Evolutionary conservation across 2,888 invertebrate genomes (phyloP), one percentile per base, ranked within the genome.

Genomic region (Stegana nigrithorax): DNA sequence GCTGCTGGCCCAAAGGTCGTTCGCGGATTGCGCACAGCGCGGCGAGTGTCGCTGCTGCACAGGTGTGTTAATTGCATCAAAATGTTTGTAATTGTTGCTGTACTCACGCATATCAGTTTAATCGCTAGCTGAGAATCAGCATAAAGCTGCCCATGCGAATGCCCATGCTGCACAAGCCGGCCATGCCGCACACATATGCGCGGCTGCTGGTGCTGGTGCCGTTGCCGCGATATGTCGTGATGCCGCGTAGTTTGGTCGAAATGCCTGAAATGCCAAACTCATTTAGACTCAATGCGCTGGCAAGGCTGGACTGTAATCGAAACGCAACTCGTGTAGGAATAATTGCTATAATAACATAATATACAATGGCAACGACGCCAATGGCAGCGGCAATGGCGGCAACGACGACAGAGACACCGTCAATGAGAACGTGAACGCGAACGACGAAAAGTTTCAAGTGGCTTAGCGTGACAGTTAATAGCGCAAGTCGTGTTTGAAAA

Each of bases 11-110:
- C n/a, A n/a, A n/a, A n/a, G n/a, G n/a, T n/a, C n/a, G n/a, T n/a
- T n/a, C n/a, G n/a, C n/a, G n/a, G n/a, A n/a, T n/a, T n/a, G n/a
- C n/a, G n/a, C n/a, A n/a, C n/a, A n/a, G n/a, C n/a, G n/a, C n/a
- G n/a, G n/a, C n/a, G n/a, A n/a, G n/a, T n/a, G n/a, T n/a, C n/a
- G n/a, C n/a, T n/a, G n/a, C n/a, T n/a, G n/a, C n/a, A n/a, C 67
- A 66, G 64, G 71, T 81, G 80, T 82, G 81, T 80, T 82, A 82
- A 82, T 83, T 82, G 83, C 82, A 83, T 82, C 82, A 81, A 82
- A 81, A 82, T 83, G 75, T 78, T 77, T 80, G 75, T 76, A 81
- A 83, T 78, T 81, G 80, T 75, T 68, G 69, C 10, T 29, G 29
- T 6, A n/a, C 12, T 42, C 5, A 6, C 5, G 42, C 17, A 10